These are phyloP conservation scores for Geopemphigus sp. DNA, from an alignment of 1,140 invertebrate genomes.

Conservation along the genomic window DNA sequence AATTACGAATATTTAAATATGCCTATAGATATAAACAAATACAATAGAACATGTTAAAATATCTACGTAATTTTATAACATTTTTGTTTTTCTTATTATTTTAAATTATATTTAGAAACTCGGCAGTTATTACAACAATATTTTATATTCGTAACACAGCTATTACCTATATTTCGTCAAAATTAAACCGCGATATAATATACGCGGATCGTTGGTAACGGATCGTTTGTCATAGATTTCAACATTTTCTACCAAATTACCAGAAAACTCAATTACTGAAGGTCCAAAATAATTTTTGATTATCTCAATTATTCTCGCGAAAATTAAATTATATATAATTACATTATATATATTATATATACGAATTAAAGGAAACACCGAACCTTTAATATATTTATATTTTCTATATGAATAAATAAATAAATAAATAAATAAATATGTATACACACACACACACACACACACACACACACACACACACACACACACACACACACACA, in stretches of 20 bases:
- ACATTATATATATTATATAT: not conserved
- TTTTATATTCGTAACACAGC: constrained; percentile 27
- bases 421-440: not conserved
- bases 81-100: not conserved
- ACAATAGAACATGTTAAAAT: too few species aligned
- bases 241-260: constrained; percentile 31
- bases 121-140: not conserved
- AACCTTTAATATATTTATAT: too few species aligned
- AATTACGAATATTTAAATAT: too few species aligned
- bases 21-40: too few species aligned
- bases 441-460: too few species aligned
- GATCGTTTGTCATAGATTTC: constrained; percentile 36
- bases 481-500: too few species aligned
- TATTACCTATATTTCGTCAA: constrained; percentile 35
- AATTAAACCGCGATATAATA: not conserved
- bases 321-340: not conserved
- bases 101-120: constrained; percentile 26
- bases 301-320: constrained; percentile 8
- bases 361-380: too few species aligned
- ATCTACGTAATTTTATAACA: too few species aligned
- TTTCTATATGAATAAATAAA: too few species aligned
- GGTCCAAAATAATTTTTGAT: constrained; percentile 5
- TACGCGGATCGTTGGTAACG: not conserved
- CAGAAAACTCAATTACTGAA: constrained; percentile 8
- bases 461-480: too few species aligned